Evolutionary conservation across 2,888 invertebrate genomes (phyloP), one percentile per base, ranked within the genome.

Genomic region (Drosophila prostipennis): DNA sequence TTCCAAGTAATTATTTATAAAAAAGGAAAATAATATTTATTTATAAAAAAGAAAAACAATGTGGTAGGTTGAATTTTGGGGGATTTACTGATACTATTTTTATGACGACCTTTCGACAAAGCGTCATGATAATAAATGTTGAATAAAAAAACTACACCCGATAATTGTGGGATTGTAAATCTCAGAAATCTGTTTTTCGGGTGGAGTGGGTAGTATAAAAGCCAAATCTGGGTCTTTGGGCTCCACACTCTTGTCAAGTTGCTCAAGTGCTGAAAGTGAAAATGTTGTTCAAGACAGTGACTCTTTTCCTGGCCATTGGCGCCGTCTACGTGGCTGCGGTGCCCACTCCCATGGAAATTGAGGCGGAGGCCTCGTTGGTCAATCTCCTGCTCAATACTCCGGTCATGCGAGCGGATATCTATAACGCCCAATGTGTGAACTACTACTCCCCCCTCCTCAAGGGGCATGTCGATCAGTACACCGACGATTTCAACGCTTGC

Each of bases 201-300:
- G 26, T 43, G 43, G 19, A 1, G 16, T 26, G 45, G 45, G 36
- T 14, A 11, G 51, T 51, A 51, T 58, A 58, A 58, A 58, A 58
- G 42, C 6, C 23, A 51, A 34, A 36, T 26, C 34, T 42, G 23
- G n/a, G 2, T 13, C 10, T n/a, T 14, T 6, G 7, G 6, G 14
- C 11, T 2, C 3, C 40, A 23, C 49, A 58, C 14, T 58, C 23
- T 13, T 10, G 6, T 1, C 42, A 8, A n/a, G 32, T 11, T 49
- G 4, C 10, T 10, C 37, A 32, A 49, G 40, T 19, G 11, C n/a
- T 19, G 11, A 48, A 11, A 16, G 48, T 57, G 6, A 48, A 48
- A 43, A 80, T 80, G 80, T 71, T 64, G 29, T 37, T 54, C 6
- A 77, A 75, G 61, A 42, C 59, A 10, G 32, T 74, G 16, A 23